A percentile compares a stretch with the other conserved stretches of the same genome.
These are phyloP conservation scores for Ceuthmochares aereus DNA, from an alignment of 2,113 vertebrate species.

Conservation along the genomic window DNA sequence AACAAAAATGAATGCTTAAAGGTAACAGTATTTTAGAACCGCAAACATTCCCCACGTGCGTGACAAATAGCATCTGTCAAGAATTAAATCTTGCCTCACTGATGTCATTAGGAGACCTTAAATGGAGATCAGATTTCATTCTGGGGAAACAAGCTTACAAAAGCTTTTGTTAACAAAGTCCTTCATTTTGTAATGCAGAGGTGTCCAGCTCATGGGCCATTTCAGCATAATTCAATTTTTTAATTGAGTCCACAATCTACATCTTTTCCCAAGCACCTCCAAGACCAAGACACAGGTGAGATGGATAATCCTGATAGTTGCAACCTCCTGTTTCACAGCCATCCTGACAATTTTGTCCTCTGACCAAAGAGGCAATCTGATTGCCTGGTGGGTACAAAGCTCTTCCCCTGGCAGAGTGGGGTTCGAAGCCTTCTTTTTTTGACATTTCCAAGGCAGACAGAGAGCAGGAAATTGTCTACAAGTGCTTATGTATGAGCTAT, in stretches of 20 bases:
- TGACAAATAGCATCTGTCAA: constrained; percentile 37
- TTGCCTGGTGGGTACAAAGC: background rate
- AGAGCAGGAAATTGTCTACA: background rate
- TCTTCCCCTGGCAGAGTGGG: background rate
- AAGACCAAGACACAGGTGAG: background rate
- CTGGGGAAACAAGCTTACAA: background rate
- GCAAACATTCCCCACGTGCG: background rate
- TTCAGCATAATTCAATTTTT: background rate
- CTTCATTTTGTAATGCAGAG: background rate
- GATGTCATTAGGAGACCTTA: background rate
- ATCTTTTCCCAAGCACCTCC: background rate
- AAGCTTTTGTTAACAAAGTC: constrained; percentile 10
- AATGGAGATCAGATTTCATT: constrained; percentile 15
- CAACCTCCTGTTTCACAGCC: background rate
- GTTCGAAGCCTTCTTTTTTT: background rate
- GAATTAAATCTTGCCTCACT: background rate
- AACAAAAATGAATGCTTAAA: constrained; percentile 29
- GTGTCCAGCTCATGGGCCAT: background rate
- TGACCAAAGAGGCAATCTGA: background rate
- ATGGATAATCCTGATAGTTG: background rate
- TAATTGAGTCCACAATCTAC: background rate
- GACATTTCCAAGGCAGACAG: background rate
- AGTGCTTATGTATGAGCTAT: background rate
- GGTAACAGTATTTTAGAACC: constrained; percentile 18
- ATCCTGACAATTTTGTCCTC: background rate